Conservation (phyloP, 2,113 vertebrate species). For the Alosa alosa region DNA sequence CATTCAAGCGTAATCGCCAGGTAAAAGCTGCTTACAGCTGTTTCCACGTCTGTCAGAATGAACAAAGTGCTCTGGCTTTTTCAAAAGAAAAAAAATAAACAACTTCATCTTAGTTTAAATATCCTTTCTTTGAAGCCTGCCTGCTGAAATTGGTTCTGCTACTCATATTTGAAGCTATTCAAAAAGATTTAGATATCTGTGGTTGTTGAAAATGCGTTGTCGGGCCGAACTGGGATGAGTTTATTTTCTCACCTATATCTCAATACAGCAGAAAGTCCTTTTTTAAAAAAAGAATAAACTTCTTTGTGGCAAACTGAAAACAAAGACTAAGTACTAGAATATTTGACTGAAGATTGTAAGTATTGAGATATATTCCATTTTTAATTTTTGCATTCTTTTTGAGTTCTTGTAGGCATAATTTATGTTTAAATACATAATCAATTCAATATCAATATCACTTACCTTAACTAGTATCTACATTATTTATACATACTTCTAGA, state of each 20-base stretch:
- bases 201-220: neutral
- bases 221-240: neutral
- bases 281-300: no score
- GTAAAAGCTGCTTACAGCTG: neutral
- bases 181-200: neutral
- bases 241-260: neutral
- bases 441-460: neutral
- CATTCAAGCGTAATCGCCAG: neutral
- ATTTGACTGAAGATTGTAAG: no score
- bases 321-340: no score
- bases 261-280: neutral
- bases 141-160: neutral
- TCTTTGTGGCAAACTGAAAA: no score
- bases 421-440: neutral
- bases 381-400: no score
- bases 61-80: conserved; percentile 4
- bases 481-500: no score
- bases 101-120: neutral
- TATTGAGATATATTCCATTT: no score
- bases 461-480: no score
- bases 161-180: neutral
- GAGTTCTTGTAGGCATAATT: no score
- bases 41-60: neutral
- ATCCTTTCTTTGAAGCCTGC: neutral
- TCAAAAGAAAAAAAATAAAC: neutral